These are phyloP conservation scores for Bombyx huttoni DNA, from an alignment of 2,888 invertebrate species.

Conservation along the genomic window DNA sequence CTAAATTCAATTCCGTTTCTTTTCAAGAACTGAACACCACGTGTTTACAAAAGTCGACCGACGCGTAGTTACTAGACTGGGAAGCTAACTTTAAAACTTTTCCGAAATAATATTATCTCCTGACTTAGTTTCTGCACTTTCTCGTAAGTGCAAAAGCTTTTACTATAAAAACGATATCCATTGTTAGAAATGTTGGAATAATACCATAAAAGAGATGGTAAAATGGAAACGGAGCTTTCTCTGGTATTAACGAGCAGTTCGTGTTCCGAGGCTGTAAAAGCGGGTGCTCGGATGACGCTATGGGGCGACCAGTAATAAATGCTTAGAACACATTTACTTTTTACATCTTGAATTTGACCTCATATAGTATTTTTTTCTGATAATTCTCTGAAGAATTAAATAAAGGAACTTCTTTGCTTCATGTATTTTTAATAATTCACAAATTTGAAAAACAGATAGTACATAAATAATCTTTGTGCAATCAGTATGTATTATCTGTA, in stretches of 20 bases:
- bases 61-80: slow-evolving; percentile 36
- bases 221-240: slow-evolving; percentile 22
- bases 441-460: no score
- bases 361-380: background rate
- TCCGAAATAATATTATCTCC: slow-evolving; percentile 11
- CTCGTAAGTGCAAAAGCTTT: slow-evolving; percentile 9
- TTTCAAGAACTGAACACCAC: slow-evolving; percentile 29
- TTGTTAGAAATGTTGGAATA: slow-evolving; percentile 11
- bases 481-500: no score
- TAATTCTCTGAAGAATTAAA: no score
- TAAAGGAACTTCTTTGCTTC: no score
- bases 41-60: slow-evolving; percentile 56
- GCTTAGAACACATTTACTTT: slow-evolving; percentile 8
- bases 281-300: slow-evolving; percentile 11
- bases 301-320: slow-evolving; percentile 16
- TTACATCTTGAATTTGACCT: background rate
- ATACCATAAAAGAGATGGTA: slow-evolving; percentile 16
- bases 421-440: no score
- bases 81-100: slow-evolving; percentile 47
- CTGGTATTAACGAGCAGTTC: slow-evolving; percentile 22
- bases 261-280: slow-evolving; percentile 26
- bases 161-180: slow-evolving; percentile 16
- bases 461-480: no score
- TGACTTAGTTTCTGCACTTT: slow-evolving; percentile 5
- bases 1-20: slow-evolving; percentile 36